Evolutionary conservation across 2,113 vertebrate species (phyloP), one percentile per base, ranked within the genome.

Genomic region (Corythornis cristatus): DNA sequence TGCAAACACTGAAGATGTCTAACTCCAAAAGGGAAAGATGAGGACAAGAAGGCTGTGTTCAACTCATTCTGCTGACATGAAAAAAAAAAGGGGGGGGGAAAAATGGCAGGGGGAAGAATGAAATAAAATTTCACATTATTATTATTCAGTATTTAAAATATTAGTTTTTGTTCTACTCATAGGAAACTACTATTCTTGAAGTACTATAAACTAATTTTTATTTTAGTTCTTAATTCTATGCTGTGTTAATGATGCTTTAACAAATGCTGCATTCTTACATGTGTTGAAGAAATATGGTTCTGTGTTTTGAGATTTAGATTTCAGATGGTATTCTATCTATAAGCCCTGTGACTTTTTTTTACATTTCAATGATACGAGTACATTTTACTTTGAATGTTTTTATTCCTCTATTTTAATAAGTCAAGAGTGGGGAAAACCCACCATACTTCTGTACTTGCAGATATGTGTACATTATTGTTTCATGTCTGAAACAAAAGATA

Each of bases 21-120:
- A 29, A 73, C 65, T 95, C 67, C 64, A 88, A 75, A 79, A 53
- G 70, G 88, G 74, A 56, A 89, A 88, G 25, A 65, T 35, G 71
- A 33, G 31, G 54, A 50, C 7, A 31, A 21, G 65, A 65, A 57
- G 9, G 12, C n/a, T 50, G 5, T 22, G 66, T n/a, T 66, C 9
- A 40, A 35, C 18, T 83, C 5, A 4, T 61, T 57, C 7, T 53
- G 8, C 50, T 73, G 8, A 5, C 17, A 9, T 5, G 9, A 9
- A 23, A 5, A n/a, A 46, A 45, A 57, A 8, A 8, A 14, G 26
- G 14, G 26, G 11, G 11, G 31, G 3, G 25, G 5, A 29, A 26
- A 53, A 46, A 22, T 13, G 5, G 1, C 23, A 29, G 5, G 5
- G 11, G 6, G 10, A 65, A 78, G 29, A 74, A 78, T 9, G 22